phyloP scores from a whole-genome alignment of 2,113 vertebrate species.

The Hiodon alosoides region DNA sequence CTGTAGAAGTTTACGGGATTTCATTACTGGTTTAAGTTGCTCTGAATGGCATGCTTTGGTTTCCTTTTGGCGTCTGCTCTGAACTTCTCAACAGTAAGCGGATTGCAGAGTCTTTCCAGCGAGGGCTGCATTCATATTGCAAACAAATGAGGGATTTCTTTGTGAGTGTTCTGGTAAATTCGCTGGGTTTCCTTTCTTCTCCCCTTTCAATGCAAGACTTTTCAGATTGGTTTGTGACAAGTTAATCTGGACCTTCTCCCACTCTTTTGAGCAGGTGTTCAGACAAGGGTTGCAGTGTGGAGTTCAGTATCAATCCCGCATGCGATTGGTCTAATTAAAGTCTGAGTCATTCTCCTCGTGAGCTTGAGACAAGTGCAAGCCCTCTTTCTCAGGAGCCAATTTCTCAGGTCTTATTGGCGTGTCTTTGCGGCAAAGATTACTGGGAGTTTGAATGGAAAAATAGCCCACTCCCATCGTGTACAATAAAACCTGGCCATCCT shows the following conservation, averaged over 20 bases:
- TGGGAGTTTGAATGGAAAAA: not conserved
- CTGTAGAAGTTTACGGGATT: not conserved
- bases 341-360: not conserved
- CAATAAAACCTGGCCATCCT: not conserved
- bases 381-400: not conserved
- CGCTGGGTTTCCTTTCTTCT: no score
- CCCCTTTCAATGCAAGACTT: not conserved
- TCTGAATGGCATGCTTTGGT: conserved; percentile 18
- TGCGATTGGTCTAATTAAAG: conserved; percentile 3
- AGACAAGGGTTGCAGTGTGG: not conserved
- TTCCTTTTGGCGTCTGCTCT: conserved; percentile 47
- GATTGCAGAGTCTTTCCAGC: conserved; percentile 6
- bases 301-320: not conserved
- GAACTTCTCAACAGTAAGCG: conserved; percentile 33
- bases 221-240: not conserved
- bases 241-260: not conserved
- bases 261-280: not conserved
- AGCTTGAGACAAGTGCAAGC: not conserved
- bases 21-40: not conserved
- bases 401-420: not conserved
- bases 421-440: not conserved
- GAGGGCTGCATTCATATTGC: not conserved
- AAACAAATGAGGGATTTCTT: not conserved
- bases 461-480: not conserved
- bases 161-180: not conserved